Evolutionary conservation across 1,140 invertebrate species (phyloP).

Genomic region (Holotrichia oblita): DNA sequence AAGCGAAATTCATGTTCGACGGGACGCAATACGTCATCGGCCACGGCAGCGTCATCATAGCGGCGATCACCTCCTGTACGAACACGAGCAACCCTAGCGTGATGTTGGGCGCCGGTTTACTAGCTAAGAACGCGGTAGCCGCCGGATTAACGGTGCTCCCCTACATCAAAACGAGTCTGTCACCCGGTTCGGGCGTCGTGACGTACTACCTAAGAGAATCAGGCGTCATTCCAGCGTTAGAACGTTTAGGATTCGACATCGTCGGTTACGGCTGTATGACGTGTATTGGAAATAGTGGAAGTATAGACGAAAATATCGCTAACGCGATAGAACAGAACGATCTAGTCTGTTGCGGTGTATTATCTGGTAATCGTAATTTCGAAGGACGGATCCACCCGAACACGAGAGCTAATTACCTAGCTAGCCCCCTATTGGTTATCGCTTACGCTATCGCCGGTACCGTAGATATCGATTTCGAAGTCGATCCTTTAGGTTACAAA

Average conservation of each 20-base stretch:
- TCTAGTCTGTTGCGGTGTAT: conserved; percentile 91
- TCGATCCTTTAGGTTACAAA: conserved; percentile 67
- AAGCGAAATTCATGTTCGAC: conserved; percentile 81
- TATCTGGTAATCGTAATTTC: conserved; percentile 98
- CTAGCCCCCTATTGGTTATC: conserved; percentile 94
- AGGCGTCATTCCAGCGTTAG: conserved; percentile 87
- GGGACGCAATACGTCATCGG: conserved; percentile 83
- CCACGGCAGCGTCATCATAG: conserved; percentile 96
- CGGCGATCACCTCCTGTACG: conserved; percentile 97
- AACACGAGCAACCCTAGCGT: conserved; percentile 98
- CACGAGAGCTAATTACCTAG: conserved; percentile 95
- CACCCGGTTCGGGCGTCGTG: conserved; percentile 96
- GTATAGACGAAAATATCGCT: conserved; percentile 88
- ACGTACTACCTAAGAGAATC: conserved; percentile 91
- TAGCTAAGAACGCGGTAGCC: conserved; percentile 95
- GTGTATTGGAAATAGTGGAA: conserved; percentile 97
- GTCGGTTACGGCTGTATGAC: conserved; percentile 99
- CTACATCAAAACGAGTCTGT: conserved; percentile 96
- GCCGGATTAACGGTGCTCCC: conserved; percentile 88
- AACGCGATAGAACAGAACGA: conserved; percentile 96
- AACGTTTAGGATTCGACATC: conserved; percentile 88
- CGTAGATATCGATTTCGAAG: conserved; percentile 95
- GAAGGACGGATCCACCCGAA: conserved; percentile 97
- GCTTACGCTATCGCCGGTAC: conserved; percentile 96
- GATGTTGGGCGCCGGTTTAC: conserved; percentile 93